Evolutionary conservation across 2,113 vertebrate genomes (phyloP), one percentile per base, ranked within the genome.

Genomic region (Limnothrissa miodon): DNA sequence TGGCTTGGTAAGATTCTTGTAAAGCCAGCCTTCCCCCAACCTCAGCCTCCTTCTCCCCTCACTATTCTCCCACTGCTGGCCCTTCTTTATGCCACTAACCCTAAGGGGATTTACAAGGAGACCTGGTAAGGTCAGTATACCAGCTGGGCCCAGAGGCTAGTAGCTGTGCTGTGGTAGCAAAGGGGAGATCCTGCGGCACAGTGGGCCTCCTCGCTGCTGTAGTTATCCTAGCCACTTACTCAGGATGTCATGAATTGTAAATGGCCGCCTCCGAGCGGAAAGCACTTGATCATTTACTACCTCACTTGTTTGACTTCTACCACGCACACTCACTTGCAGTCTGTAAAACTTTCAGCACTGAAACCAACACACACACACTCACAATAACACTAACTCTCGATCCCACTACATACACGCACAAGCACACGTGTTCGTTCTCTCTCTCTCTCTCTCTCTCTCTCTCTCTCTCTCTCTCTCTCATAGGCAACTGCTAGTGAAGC

Each of bases 181-280:
- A 59, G 23, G 56, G n/a, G 10, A 29, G 56, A 62, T 62, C 10
- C 21, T 10, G 66, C 53, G 79, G 44, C 21, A 48, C 81, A 53
- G 48, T 45, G 17, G 66, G 45, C 33, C n/a, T 62, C 59, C 25
- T n/a, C 23, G 56, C 56, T 59, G 56, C 66, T 79, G 70, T 62
- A 33, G 44, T 42, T 46, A 56, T 74, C 44, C 44, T 29, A 78
- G 78, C 46, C 33, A 13, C 80, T 81, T 66, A 79, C 79, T 80
- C 81, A 85, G 82, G 78, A 80, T 45, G 78, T 83, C 46, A 59
- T 45, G 36, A 78, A 80, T 82, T 78, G 39, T 45, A 45, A 44
- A 81, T 25, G 51, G 80, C 44, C n/a, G 36, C 39, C 39, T 15
- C 42, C 2, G 59, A 62, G n/a, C 25, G 59, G 59, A 25, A 29